These are phyloP conservation scores for Chaetodon trifascialis DNA, from an alignment of 2,113 vertebrate species.

Conservation along the genomic window DNA sequence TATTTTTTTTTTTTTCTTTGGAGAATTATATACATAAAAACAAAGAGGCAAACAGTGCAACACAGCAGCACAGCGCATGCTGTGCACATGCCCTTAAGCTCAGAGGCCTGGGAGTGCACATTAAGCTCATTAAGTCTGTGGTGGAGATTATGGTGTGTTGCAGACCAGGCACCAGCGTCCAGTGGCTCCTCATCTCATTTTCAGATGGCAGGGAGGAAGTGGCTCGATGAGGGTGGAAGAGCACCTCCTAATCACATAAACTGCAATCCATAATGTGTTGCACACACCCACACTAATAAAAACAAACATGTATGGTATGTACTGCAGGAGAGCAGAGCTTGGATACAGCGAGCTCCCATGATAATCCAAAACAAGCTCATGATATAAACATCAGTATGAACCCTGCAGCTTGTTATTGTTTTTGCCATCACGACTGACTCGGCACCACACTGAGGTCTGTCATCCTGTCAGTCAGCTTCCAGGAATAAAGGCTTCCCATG, in stretches of 20 bases:
- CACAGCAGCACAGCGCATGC: slow-evolving; percentile 32
- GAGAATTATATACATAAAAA: slow-evolving; percentile 7
- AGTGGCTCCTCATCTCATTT: slow-evolving; percentile 65
- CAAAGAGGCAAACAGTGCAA: slow-evolving; percentile 29
- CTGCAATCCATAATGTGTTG: background rate
- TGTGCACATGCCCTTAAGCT: slow-evolving; percentile 68
- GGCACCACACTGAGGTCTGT: slow-evolving; percentile 50
- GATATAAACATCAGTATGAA: slow-evolving; percentile 46
- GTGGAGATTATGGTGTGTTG: slow-evolving; percentile 75
- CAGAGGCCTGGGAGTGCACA: slow-evolving; percentile 75
- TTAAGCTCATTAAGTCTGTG: slow-evolving; percentile 81
- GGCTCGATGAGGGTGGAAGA: slow-evolving; percentile 28
- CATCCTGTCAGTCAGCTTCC: slow-evolving; percentile 65
- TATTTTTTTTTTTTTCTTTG: slow-evolving; percentile 8
- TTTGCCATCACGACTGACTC: slow-evolving; percentile 33
- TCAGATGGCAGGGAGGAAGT: slow-evolving; percentile 48
- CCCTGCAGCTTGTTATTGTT: slow-evolving; percentile 61
- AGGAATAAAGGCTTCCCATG: slow-evolving; percentile 55
- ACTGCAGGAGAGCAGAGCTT: background rate
- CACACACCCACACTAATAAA: background rate
- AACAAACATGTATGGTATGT: slow-evolving; percentile 10
- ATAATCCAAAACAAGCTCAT: slow-evolving; percentile 48
- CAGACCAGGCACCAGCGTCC: slow-evolving; percentile 59
- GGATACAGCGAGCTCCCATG: background rate
- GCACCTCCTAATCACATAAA: slow-evolving; percentile 15